Evolutionary conservation across 2,113 vertebrate species (phyloP).

Genomic region (Actenoides lindsayi): DNA sequence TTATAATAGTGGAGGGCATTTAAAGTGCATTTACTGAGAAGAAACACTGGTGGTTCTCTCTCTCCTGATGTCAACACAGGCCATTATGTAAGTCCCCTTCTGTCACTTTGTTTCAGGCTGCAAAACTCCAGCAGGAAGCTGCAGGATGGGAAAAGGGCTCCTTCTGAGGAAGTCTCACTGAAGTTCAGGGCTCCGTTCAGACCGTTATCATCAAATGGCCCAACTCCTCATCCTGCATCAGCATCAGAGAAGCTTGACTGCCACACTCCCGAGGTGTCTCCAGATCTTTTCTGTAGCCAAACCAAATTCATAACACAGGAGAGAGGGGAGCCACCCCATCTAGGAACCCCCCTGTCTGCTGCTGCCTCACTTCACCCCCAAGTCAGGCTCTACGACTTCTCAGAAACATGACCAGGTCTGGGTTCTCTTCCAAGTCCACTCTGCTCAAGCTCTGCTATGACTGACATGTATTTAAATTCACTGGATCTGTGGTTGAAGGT

Average conservation of each 20-base stretch:
- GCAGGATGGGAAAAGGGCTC: not conserved
- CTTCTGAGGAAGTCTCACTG: not conserved
- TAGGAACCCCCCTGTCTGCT: not conserved
- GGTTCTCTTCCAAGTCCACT: slow-evolving; percentile 78
- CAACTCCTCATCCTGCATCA: not conserved
- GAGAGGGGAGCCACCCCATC: not conserved
- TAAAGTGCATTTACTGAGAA: not conserved
- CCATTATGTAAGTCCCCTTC: not conserved
- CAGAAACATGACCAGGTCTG: slow-evolving; percentile 53
- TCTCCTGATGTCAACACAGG: not conserved
- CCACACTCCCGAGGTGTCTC: not conserved
- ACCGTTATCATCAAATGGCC: not conserved
- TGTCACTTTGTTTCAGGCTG: not conserved
- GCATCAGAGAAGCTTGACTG: not conserved
- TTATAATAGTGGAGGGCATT: slow-evolving; percentile 5
- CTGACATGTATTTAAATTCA: slow-evolving; percentile 92
- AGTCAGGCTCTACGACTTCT: slow-evolving; percentile 41
- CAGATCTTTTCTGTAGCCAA: not conserved
- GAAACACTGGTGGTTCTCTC: not conserved
- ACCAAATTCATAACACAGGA: not conserved
- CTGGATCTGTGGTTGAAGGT: slow-evolving; percentile 88
- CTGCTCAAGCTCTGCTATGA: slow-evolving; percentile 91
- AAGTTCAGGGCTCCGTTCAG: not conserved
- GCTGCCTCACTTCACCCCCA: not conserved
- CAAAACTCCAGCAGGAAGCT: not conserved